phyloP scores from a whole-genome alignment of 1,140 invertebrate species.

The Uloborus diversus region DNA sequence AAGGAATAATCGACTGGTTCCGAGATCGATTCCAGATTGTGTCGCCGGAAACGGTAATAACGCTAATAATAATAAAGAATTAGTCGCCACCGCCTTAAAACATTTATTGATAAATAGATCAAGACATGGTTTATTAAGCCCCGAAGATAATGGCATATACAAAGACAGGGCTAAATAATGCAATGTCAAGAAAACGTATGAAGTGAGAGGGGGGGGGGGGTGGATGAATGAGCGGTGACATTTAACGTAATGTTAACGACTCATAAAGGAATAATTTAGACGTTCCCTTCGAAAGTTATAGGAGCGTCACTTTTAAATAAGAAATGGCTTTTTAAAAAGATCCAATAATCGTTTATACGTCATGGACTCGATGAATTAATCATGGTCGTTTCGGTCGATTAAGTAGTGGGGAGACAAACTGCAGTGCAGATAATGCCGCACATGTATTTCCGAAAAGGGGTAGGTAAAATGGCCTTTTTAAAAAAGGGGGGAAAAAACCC shows the following conservation, averaged over 20 bases:
- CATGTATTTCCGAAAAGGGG: not conserved
- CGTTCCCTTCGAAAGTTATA: not conserved
- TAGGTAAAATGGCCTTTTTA: not conserved
- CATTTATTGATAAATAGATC: constrained; percentile 53
- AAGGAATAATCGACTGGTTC: constrained; percentile 15
- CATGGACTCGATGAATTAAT: constrained; percentile 52
- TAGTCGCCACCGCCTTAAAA: constrained; percentile 29
- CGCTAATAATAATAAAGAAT: constrained; percentile 20
- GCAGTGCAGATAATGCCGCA: constrained; percentile 10
- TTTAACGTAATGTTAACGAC: constrained; percentile 52
- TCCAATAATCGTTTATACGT: constrained; percentile 56
- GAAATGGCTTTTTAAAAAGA: constrained; percentile 56
- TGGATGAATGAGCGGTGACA: constrained; percentile 19
- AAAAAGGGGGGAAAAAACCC: not conserved
- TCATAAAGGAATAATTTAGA: constrained; percentile 35
- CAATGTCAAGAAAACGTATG: constrained; percentile 20
- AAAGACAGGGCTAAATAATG: constrained; percentile 28
- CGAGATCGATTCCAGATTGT: constrained; percentile 1
- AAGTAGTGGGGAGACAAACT: not conserved
- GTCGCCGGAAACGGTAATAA: not conserved
- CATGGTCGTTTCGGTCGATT: not conserved
- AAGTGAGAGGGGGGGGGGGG: too few species aligned
- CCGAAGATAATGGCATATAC: constrained; percentile 42
- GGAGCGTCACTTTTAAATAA: constrained; percentile 33
- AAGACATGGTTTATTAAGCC: constrained; percentile 51